Evolutionary conservation across 1,140 invertebrate species (phyloP).

Genomic region (Metaphire vulgaris): DNA sequence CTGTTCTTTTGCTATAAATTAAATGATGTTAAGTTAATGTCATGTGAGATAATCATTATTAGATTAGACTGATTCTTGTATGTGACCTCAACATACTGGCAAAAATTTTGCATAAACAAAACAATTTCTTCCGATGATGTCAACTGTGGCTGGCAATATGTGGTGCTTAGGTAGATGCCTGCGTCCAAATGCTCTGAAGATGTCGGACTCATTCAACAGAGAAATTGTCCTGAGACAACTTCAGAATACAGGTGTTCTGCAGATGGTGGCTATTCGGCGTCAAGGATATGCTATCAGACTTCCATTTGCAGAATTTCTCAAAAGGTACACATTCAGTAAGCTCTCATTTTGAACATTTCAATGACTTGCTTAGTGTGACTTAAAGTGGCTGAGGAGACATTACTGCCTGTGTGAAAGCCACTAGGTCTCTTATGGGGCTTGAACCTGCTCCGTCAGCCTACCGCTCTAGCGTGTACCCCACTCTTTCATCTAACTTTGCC

Average conservation of each 20-base stretch:
- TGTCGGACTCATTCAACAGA: constrained; percentile 85
- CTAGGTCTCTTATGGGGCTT: neutral
- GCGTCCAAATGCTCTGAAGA: constrained; percentile 87
- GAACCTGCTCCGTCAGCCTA: neutral
- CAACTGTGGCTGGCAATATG: no score
- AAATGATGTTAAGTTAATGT: neutral
- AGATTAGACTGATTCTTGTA: neutral
- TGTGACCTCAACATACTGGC: neutral
- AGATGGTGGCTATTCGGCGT: constrained; percentile 44
- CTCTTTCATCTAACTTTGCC: neutral
- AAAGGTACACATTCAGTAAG: constrained; percentile 40
- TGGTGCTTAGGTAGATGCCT: constrained; percentile 62
- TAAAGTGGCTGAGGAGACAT: neutral
- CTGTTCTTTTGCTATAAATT: neutral
- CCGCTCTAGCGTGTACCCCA: neutral
- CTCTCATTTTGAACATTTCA: no score
- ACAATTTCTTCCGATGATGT: no score
- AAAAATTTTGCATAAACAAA: no score
- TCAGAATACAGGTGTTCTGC: constrained; percentile 47
- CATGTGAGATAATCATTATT: neutral
- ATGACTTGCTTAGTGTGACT: neutral
- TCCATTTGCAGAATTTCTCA: constrained; percentile 43
- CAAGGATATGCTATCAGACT: constrained; percentile 44
- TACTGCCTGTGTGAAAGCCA: no score
- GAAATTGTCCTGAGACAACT: constrained; percentile 86